Evolutionary conservation across 2,113 vertebrate genomes (phyloP), one percentile per base, ranked within the genome.

Genomic region (Pimephales promelas): DNA sequence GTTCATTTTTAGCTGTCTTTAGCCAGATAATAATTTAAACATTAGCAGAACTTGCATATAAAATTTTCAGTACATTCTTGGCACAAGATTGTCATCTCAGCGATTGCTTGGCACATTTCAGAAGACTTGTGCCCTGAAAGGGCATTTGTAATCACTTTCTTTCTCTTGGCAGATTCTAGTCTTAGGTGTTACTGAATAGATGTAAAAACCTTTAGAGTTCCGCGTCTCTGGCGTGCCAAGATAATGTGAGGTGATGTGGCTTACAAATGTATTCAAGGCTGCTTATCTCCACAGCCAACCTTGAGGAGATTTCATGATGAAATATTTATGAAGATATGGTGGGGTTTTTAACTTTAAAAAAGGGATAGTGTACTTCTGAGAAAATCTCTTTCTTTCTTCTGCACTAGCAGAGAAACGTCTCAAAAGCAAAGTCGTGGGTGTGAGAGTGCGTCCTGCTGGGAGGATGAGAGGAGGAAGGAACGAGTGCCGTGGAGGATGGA

Each of bases 311-410:
- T 20, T 57, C 54, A 9, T 34, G 68, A 84, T 86, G 56, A 81
- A 85, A 86, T 84, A 81, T 87, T 85, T 79, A 85, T 85, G 45
- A 86, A 71, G 77, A 79, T 52, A 74, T 28, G 16, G 47, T 76
- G 31, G 54, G 24, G 16, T 40, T 62, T 57, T 72, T 73, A 40
- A 36, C 62, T 31, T 28, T 16, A n/a, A 68, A 66, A 62, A 34
- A 59, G 14, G 72, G 24, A 28, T 45, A 31, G 36, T n/a, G 34
- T 45, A 52, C 66, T 77, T 43, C 75, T 36, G 18, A 13, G 45
- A 54, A 59, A 40, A 26, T 86, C 34, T 68, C 22, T 54, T 22
- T 16, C 31, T 5, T 18, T 47, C 49, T 47, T 13, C 34, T 34
- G 24, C 71, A 26, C 18, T 70, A 26, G n/a, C 34, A 14, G 36